phyloP scores from a whole-genome alignment of 2,888 invertebrate genomes.

The Parelbella ahira region DNA sequence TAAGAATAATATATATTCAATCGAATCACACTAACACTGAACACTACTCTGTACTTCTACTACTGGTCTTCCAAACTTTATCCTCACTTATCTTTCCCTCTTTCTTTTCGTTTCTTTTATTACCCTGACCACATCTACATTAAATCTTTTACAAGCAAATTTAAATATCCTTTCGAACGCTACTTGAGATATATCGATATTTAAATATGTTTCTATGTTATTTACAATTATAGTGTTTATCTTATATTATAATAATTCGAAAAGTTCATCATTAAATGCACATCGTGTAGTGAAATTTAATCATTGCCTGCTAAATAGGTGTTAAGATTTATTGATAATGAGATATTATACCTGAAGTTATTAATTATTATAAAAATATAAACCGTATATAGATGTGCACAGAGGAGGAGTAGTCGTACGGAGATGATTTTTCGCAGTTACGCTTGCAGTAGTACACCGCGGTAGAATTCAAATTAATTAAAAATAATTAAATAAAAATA shows the following conservation, averaged over 20 bases:
- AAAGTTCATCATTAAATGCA: constrained; percentile 57
- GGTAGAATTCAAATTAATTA: constrained; percentile 38
- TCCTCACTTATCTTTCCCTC: constrained; percentile 37
- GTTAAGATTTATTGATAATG: constrained; percentile 56
- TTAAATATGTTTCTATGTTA: constrained; percentile 45
- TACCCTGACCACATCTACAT: constrained; percentile 36
- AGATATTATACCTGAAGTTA: constrained; percentile 39
- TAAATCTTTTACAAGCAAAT: constrained; percentile 60
- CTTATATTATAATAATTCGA: constrained; percentile 43
- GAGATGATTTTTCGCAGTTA: constrained; percentile 47
- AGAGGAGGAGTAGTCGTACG: constrained; percentile 50
- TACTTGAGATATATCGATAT: constrained; percentile 48
- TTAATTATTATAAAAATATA: constrained; percentile 39
- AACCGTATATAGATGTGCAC: constrained; percentile 65
- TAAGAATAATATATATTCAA: too few species aligned
- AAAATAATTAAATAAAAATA: constrained; percentile 37
- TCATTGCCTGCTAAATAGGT: constrained; percentile 64
- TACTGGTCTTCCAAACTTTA: constrained; percentile 28
- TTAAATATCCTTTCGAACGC: constrained; percentile 64
- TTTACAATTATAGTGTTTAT: constrained; percentile 43
- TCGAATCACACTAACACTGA: constrained; percentile 20
- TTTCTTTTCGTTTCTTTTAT: constrained; percentile 26
- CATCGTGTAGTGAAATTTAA: constrained; percentile 64
- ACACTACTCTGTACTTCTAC: constrained; percentile 28
- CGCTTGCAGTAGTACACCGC: constrained; percentile 68